Evolutionary conservation across 2,113 vertebrate species (phyloP), one percentile per base, ranked within the genome.

Genomic region (Xiphophorus hellerii): DNA sequence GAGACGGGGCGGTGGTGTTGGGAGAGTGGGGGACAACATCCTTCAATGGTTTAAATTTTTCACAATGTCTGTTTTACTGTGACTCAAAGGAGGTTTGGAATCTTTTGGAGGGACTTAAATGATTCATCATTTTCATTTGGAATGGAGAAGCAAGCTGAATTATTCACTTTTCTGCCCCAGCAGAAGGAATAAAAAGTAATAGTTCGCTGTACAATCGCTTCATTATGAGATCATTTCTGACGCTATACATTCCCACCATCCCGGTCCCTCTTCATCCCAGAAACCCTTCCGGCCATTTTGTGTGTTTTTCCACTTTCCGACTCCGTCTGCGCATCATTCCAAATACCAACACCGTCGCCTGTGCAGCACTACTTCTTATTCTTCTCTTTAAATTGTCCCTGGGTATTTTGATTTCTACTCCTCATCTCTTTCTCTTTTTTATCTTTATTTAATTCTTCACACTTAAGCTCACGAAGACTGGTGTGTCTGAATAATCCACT

Each of bases 81-180:
- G 74, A 82, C 79, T 83, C 62, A 81, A 76, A 75, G 89, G 76
- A 83, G 82, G 81, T 83, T 25, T 58, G 76, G 83, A 85, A 88
- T 92, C 86, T 89, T 93, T 92, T 90, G 83, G 83, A 84, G 78
- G 80, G 86, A 92, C 91, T 93, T 92, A 91, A 94, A 93, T 92
- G 89, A 93, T 94, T 93, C 83, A 91, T 92, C 84, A 82, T 92
- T 90, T 94, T 90, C 87, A 88, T 93, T 92, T 84, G 77, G 88
- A 92, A 88, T 89, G 86, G 91, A 93, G 87, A 87, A 71, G 86
- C 85, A 81, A 91, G 83, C 87, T 93, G 92, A 94, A 93, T 93
- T 87, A 93, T 95, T 93, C 78, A 92, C 86, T 89, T 83, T 87
- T 84, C 85, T 83, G 90, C 85, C 80, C 77, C 86, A 71, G 88